These are phyloP conservation scores for Nyctibius bracteatus DNA, from an alignment of 2,113 vertebrate genomes.

Conservation along the genomic window DNA sequence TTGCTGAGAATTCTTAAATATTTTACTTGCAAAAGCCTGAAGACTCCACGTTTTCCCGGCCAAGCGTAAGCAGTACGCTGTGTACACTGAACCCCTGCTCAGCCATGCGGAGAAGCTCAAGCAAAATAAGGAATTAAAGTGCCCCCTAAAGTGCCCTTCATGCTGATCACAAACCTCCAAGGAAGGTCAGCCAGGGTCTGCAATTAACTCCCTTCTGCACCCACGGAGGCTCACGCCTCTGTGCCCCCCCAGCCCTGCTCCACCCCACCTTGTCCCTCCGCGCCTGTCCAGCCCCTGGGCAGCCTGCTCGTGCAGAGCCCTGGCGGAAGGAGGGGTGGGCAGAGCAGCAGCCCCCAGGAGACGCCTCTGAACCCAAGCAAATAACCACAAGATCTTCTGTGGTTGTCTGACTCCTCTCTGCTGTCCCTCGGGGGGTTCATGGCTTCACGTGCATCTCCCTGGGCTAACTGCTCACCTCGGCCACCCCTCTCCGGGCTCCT, in stretches of 20 bases:
- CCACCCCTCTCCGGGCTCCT: neutral
- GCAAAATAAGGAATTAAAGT: neutral
- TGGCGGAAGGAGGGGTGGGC: neutral
- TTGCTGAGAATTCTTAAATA: constrained; percentile 26
- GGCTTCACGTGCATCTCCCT: neutral
- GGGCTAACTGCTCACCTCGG: neutral
- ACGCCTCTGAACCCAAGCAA: neutral
- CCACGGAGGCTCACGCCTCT: neutral
- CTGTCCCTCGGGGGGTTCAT: neutral
- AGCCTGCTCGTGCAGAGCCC: neutral
- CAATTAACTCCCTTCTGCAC: neutral
- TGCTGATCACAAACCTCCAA: neutral
- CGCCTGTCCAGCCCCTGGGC: no score
- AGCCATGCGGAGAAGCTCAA: neutral
- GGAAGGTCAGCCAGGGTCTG: neutral
- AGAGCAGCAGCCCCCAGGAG: neutral
- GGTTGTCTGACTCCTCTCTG: neutral
- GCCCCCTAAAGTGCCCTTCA: neutral
- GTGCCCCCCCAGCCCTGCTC: neutral
- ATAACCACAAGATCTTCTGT: neutral
- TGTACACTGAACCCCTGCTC: neutral
- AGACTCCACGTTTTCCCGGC: neutral
- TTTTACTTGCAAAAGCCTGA: constrained; percentile 34
- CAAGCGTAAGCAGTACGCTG: neutral
- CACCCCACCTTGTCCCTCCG: neutral